Evolutionary conservation across 2,797 vertebrate species (phyloP).

Genomic region (Lycodopsis pacificus): DNA sequence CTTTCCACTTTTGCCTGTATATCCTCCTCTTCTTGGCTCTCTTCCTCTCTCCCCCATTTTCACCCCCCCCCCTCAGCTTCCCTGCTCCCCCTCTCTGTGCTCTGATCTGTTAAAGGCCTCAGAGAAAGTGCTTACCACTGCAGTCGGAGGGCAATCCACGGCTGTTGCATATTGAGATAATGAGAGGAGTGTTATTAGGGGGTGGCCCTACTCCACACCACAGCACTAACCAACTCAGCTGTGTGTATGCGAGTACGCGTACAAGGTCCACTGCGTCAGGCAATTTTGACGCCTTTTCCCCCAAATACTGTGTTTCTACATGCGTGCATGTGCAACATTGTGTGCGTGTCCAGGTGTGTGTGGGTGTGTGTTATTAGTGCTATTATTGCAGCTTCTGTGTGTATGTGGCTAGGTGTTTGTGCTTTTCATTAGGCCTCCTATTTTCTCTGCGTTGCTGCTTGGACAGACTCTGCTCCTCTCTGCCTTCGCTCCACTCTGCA

Average conservation of each 20-base stretch:
- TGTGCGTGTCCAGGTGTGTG: slow-evolving; percentile 37
- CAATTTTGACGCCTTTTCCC: slow-evolving; percentile 54
- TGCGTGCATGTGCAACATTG: slow-evolving; percentile 20
- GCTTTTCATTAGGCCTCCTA: slow-evolving; percentile 71
- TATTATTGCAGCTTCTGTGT: slow-evolving; percentile 62
- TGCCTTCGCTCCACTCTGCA: slow-evolving; percentile 68
- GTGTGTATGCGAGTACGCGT: slow-evolving; percentile 40
- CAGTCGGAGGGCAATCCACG: slow-evolving; percentile 71
- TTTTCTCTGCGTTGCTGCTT: slow-evolving; percentile 76
- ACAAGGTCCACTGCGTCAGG: slow-evolving; percentile 34
- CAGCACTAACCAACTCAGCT: slow-evolving; percentile 65
- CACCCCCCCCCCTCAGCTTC: slow-evolving; percentile 28
- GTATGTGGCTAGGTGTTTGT: slow-evolving; percentile 64
- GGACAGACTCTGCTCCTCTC: slow-evolving; percentile 66
- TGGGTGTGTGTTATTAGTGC: slow-evolving; percentile 59
- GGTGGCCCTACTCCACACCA: slow-evolving; percentile 68
- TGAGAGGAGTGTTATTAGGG: slow-evolving; percentile 70
- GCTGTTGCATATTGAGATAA: slow-evolving; percentile 78
- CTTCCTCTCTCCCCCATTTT: slow-evolving; percentile 13
- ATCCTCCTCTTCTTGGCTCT: slow-evolving; percentile 12
- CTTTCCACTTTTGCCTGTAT: background rate
- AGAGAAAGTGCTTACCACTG: slow-evolving; percentile 75
- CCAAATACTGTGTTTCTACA: slow-evolving; percentile 29
- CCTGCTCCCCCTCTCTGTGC: slow-evolving; percentile 31
- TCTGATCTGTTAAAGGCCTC: slow-evolving; percentile 68